phyloP scores from a whole-genome alignment of 2,797 vertebrate genomes.

The Pseudomugil tenellus region DNA sequence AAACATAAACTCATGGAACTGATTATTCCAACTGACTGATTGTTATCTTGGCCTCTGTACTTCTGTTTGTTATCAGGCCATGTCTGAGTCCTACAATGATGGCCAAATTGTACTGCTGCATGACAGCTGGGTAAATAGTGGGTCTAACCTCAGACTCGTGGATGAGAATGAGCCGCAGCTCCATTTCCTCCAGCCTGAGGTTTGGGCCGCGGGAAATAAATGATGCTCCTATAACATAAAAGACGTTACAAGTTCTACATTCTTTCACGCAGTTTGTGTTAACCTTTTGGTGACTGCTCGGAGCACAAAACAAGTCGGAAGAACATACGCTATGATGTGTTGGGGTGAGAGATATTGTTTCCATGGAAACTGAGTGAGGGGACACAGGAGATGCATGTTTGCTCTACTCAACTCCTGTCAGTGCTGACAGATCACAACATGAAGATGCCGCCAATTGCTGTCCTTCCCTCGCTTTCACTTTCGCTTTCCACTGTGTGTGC shows the following conservation, averaged over 20 bases:
- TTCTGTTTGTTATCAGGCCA: slow-evolving; percentile 30
- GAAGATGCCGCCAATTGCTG: slow-evolving; percentile 57
- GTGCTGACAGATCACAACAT: slow-evolving; percentile 74
- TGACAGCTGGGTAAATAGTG: slow-evolving; percentile 55
- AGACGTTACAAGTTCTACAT: slow-evolving; percentile 18
- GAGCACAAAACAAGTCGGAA: slow-evolving; percentile 29
- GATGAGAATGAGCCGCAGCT: slow-evolving; percentile 27
- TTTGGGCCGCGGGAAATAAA: slow-evolving; percentile 2
- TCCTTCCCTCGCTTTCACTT: slow-evolving; percentile 35
- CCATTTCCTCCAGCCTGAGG: slow-evolving; percentile 21
- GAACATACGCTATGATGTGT: slow-evolving; percentile 50
- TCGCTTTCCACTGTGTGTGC: slow-evolving; percentile 37
- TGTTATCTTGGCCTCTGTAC: slow-evolving; percentile 57
- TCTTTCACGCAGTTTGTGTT: slow-evolving; percentile 32
- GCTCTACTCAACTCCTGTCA: slow-evolving; percentile 68
- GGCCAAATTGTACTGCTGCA: slow-evolving; percentile 43
- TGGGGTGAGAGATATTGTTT: slow-evolving; percentile 68
- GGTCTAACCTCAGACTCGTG: slow-evolving; percentile 48
- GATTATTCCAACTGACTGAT: slow-evolving; percentile 61
- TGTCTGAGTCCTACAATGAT: slow-evolving; percentile 32
- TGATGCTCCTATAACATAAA: slow-evolving; percentile 5
- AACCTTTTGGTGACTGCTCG: slow-evolving; percentile 36
- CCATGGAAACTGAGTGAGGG: slow-evolving; percentile 78
- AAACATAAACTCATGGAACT: slow-evolving; percentile 66
- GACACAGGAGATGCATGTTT: slow-evolving; percentile 68